phyloP scores from a whole-genome alignment of 2,888 invertebrate species.

The Heliconius charithonia region DNA sequence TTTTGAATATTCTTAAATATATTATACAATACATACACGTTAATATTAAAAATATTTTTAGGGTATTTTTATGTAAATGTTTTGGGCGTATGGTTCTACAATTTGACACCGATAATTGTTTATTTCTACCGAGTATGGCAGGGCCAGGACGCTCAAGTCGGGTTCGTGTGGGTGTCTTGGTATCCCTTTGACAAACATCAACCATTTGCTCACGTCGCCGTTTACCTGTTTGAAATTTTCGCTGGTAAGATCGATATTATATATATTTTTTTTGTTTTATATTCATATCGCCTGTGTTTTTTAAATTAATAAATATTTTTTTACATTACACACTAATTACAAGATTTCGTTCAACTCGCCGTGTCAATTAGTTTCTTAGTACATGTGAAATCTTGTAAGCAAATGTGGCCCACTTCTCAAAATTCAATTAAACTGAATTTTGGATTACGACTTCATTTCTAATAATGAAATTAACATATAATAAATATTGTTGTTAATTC shows the following conservation, averaged over 20 bases:
- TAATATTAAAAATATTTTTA: conserved; percentile 46
- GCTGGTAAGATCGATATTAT: conserved; percentile 62
- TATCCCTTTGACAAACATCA: conserved; percentile 76
- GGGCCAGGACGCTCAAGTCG: conserved; percentile 60
- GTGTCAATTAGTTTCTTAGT: no score
- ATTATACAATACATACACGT: background rate
- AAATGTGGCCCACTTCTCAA: no score
- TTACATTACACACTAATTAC: no score
- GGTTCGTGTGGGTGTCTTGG: conserved; percentile 77
- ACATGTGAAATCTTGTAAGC: no score
- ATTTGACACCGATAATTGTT: conserved; percentile 68
- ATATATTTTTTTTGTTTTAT: background rate
- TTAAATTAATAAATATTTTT: no score
- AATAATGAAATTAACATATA: no score
- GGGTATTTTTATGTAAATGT: conserved; percentile 72
- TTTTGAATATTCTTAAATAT: no score
- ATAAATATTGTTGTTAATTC: no score
- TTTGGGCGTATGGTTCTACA: conserved; percentile 73
- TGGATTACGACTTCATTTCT: no score
- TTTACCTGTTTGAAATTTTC: conserved; percentile 74
- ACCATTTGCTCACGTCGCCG: conserved; percentile 64
- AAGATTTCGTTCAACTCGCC: no score
- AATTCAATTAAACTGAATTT: no score
- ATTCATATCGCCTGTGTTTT: background rate
- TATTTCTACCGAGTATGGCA: conserved; percentile 62